Base-by-base conservation (phyloP, 1,140 invertebrate genomes). In the Samia ricini region DNA sequence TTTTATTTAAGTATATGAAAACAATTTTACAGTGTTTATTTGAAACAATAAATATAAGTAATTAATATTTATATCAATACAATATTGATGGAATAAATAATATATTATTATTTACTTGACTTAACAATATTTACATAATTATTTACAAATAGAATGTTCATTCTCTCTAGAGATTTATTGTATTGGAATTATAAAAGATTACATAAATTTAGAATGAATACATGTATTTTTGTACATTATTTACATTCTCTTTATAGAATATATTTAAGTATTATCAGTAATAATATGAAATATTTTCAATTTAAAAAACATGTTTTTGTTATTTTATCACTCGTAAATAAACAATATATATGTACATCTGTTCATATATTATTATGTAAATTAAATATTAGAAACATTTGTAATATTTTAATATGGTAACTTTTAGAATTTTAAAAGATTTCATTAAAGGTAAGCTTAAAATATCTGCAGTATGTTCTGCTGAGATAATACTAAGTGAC, bases 1-100 rank as follows among this genome's bases (percentile, higher is more conserved):
- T 79, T 87, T 85, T 81, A 85, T 82, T 89, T 75, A n/a, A n/a
- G n/a, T n/a, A 85, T 85, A 89, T 85, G 82, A 89, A 89, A 89
- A 89, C 82, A 84, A 77, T 83, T 81, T 88, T 84, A 84, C 81
- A 86, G 83, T 83, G 65, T 83, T 81, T 69, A 55, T 82, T 76
- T 84, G 75, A 88, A 86, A 85, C 79, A 81, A 87, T 87, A 86
- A 81, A 85, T 88, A 85, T 82, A 82, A 72, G 69, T 81, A 74
- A 83, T 78, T 15, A 49, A 79, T 77, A 85, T 81, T 83, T 42
- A 15, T 42, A 10, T 79, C 77, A 79, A 76, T 80, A 80, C 63
- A 78, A 80, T 42, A 42, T 72, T 86, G 81, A 85, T 69, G 75
- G 80, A 87, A 83, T 89, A 89, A 83, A 86, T 89, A 87, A 81